These are phyloP conservation scores for Trichogramma evanescens DNA, from an alignment of 2,888 invertebrate species.

Conservation along the genomic window DNA sequence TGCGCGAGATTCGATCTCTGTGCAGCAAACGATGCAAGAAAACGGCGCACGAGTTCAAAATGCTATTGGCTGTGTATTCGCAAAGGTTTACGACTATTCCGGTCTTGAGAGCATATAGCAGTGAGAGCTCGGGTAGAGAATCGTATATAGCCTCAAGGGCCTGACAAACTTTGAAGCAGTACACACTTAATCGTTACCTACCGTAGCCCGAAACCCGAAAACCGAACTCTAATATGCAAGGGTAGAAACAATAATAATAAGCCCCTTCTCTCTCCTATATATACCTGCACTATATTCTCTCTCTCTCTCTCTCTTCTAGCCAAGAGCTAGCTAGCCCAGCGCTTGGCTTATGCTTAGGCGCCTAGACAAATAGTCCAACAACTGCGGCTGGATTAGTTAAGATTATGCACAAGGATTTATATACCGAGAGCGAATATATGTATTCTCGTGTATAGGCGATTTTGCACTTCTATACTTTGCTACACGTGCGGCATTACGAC, in stretches of 20 bases:
- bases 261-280: slow-evolving; percentile 17
- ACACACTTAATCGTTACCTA: slow-evolving; percentile 35
- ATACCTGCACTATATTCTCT: too few relatives aligned
- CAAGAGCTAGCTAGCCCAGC: background rate
- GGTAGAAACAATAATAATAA: slow-evolving; percentile 43
- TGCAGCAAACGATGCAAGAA: too few relatives aligned
- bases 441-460: background rate
- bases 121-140: slow-evolving; percentile 26
- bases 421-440: slow-evolving; percentile 18
- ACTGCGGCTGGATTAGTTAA: slow-evolving; percentile 37
- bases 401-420: slow-evolving; percentile 41
- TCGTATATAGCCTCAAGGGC: slow-evolving; percentile 31
- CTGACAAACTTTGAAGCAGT: slow-evolving; percentile 35
- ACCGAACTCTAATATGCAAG: slow-evolving; percentile 43
- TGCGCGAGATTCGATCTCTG: background rate
- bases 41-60: too few relatives aligned
- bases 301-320: too few relatives aligned
- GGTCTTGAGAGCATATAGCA: slow-evolving; percentile 10
- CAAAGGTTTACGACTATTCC: background rate
- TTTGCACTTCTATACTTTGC: slow-evolving; percentile 9
- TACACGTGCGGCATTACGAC: background rate
- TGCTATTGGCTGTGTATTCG: too few relatives aligned
- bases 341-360: slow-evolving; percentile 5
- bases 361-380: slow-evolving; percentile 39
- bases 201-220: slow-evolving; percentile 27